Base-by-base conservation (phyloP, 2,113 vertebrate species). In the Catharus minimus region DNA sequence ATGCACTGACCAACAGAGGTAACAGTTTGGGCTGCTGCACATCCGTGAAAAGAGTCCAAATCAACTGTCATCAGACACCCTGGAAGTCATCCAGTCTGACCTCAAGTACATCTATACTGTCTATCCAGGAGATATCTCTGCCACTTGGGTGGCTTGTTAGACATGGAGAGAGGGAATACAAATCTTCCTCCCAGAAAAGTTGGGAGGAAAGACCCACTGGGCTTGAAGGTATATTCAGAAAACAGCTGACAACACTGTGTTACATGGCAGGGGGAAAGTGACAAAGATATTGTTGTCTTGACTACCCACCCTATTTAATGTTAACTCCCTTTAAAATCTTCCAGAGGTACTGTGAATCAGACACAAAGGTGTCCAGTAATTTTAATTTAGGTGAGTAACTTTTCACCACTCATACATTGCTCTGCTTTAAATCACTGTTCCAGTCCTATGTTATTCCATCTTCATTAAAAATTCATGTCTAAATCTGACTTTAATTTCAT, bases 401-500 rank as follows among this genome's bases (percentile, higher is more conserved):
- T 61, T 28, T 62, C 43, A 80, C 36, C 8, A 73, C 27, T 65
- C 3, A 10, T 41, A 57, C 10, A 39, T 21, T 71, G 33, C 10
- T 72, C 23, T 79, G 46, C 38, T 82, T 82, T 65, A 65, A 85
- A 82, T 62, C 67, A 46, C 23, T 66, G 49, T 27, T 93, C 28
- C 46, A 52, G 16, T 36, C 47, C 11, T 30, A 74, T 5, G 12
- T 32, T 88, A 82, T 47, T 55, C 52, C 49, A 24, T 71, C 23
- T 76, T 80, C 36, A 72, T 85, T 91, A 87, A 87, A 88, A 62
- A 85, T 50, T 57, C 7, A 79, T 74, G 23, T 39, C 22, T 65
- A 85, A 81, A 92, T 87, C 49, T 67, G 6, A 83, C 85, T 90
- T 92, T 72, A 44, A 74, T 76, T 87, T 76, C 12, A 86, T 62